These are phyloP conservation scores for Lepidothrix coronata DNA, from an alignment of 2,113 vertebrate genomes.

Conservation along the genomic window DNA sequence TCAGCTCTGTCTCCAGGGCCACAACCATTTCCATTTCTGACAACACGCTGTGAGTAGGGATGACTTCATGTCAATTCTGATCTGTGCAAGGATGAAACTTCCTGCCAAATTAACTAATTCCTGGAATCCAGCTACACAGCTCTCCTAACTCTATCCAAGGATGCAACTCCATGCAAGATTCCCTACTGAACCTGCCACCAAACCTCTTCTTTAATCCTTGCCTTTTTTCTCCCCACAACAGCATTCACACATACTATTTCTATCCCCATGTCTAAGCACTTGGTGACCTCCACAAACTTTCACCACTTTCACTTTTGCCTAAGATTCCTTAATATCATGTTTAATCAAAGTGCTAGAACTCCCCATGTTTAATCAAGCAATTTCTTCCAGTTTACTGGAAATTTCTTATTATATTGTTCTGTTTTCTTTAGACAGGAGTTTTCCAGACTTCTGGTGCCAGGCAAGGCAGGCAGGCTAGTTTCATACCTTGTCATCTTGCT, in stretches of 20 bases:
- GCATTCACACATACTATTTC: not conserved
- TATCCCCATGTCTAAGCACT: not conserved
- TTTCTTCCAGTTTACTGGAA: not conserved
- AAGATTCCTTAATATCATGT: not conserved
- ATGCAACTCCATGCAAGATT: not conserved
- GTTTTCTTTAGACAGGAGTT: not conserved
- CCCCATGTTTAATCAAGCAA: not conserved
- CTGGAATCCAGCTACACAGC: not conserved
- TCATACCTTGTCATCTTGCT: not conserved
- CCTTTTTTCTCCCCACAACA: not conserved
- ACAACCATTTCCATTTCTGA: not conserved
- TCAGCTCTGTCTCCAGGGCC: not conserved
- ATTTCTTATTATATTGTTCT: not conserved
- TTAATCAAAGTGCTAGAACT: not conserved
- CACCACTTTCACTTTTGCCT: too few species aligned
- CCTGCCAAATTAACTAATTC: not conserved
- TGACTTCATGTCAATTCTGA: not conserved
- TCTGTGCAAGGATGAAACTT: not conserved
- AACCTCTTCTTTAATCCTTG: not conserved
- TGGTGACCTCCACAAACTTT: not conserved
- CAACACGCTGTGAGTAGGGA: accelerated
- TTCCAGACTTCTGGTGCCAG: not conserved
- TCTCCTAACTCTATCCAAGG: not conserved
- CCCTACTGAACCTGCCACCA: not conserved
- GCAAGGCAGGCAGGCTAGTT: not conserved